Base-by-base conservation (phyloP, 37 sponge, comb jelly and placozoan species). In the Tethya wilhelma region DNA sequence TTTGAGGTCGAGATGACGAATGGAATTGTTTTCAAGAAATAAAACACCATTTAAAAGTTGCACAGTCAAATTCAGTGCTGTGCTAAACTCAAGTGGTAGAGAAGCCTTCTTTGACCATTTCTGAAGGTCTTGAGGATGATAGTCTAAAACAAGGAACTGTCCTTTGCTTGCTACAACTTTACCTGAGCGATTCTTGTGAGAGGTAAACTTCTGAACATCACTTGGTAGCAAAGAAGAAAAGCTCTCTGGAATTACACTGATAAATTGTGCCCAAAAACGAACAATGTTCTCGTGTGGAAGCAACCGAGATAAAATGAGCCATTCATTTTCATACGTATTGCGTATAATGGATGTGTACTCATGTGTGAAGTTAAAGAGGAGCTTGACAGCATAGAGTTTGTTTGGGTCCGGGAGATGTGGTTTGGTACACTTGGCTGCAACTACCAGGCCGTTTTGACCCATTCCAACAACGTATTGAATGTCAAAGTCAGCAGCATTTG, bases 201-300 rank as follows among this genome's bases (percentile, higher is more conserved):
- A 66, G 45, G 77, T 73, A 38, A 69, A 44, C 12, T 55, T 40
- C 30, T 67, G 49, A 22, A 85, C 40, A 19, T 80, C 42, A 0
- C 73, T 66, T 23, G 87, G 84, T 1, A 81, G 60, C 9, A 57
- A 63, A 11, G 39, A 9, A 25, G 75, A 63, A 66, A 94, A 90
- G 49, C 63, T 59, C 20, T 81, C 79, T 0, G 91, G 91, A 38
- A 94, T 84, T 44, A 68, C 32, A 58, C 86, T 83, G 43, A 94
- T 82, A 84, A 94, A 94, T 64, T 94, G 91, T n/a, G 91, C 75
- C 91, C 91, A 90, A 69, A 78, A 94, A 30, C 83, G 75, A 0
- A 94, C 82, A 20, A 94, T 81, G 42, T 90, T 80, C 34, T 38
- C 74, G 31, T 94, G 95, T 2, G 95, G 84, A 1, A 84, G 74